Base-by-base conservation (phyloP, 92 coral and sea anemone genomes). In the Actinostola sp. region DNA sequence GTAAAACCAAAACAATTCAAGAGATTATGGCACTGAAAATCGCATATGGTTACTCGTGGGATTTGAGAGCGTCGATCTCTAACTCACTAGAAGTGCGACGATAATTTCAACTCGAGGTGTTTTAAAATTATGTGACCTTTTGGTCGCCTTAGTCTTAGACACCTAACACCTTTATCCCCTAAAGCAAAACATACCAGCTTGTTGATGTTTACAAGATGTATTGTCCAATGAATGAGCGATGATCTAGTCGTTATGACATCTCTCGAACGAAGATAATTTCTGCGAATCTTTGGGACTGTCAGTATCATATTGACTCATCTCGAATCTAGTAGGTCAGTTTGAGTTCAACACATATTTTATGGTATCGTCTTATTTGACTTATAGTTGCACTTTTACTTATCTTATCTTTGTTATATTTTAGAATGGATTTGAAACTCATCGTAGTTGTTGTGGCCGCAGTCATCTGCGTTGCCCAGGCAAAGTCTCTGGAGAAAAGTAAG, bases 401-500 rank as follows among this genome's bases (percentile, higher is more conserved):
- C 17, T 39, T 8, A 7, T 20, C 11, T 19, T 17, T 27, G 0
- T 43, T 44, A 25, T 15, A n/a, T 74, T 74, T n/a, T 23, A 74
- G 73, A 35, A 71, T 64, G 81, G 65, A 75, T 51, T 38, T 75
- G 53, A 75, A 64, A 53, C 1, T 77, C 25, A 69, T 63, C 13
- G 25, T 77, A 1, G 38, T 77, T 20, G 68, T 77, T 16, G 23
- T 68, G 44, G 73, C 82, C 38, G 75, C 76, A 41, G 76, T 68
- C 10, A 67, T 77, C 57, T 66, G 83, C 55, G 67, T 67, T 17
- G 62, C 75, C 45, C 66, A 67, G 20, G 53, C 83, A 42, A 77
- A 77, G 50, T 13, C 67, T 19, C 33, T 76, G 2, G 57, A 54
- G 17, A 32, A 68, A 13, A 34, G 74, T 68, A 68, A 68, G 74